Conservation (phyloP, 2,888 invertebrate genomes). For the Notodonta ziczac region DNA sequence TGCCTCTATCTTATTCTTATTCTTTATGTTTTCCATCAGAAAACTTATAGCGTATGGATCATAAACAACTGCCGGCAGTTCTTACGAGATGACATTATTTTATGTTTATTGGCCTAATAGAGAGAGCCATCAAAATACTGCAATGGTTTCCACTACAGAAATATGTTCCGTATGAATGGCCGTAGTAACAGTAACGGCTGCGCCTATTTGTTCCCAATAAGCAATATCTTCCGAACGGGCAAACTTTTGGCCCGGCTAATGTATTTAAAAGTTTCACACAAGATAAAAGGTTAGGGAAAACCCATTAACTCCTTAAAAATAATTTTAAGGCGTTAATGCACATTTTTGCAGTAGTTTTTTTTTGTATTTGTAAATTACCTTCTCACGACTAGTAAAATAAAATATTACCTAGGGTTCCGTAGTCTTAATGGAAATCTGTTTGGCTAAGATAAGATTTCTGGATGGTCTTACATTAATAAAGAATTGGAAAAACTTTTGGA, state of each 20-base stretch:
- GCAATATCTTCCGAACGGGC: conserved; percentile 64
- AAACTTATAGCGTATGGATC: background rate
- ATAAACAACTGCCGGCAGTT: background rate
- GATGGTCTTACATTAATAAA: no score
- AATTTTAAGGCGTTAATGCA: conserved; percentile 3
- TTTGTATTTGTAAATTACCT: background rate
- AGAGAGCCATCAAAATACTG: conserved; percentile 35
- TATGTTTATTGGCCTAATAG: conserved; percentile 31
- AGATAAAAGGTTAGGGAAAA: conserved; percentile 19
- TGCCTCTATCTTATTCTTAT: no score
- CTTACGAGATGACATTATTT: conserved; percentile 21
- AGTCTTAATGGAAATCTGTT: no score
- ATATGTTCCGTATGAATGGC: conserved; percentile 53
- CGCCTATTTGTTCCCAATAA: conserved; percentile 67
- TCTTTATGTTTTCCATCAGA: no score
- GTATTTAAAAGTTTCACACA: conserved; percentile 52
- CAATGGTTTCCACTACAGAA: conserved; percentile 35
- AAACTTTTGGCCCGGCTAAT: conserved; percentile 51
- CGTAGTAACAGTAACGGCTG: conserved; percentile 43
- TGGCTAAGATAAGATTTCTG: no score
- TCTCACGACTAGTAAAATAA: no score
- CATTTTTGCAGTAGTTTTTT: background rate
- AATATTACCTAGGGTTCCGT: no score
- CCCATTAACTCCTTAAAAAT: conserved; percentile 17
- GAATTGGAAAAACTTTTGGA: no score